Evolutionary conservation across 2,113 vertebrate species (phyloP), one percentile per base, ranked within the genome.

Genomic region (Phyllostomus hastatus): DNA sequence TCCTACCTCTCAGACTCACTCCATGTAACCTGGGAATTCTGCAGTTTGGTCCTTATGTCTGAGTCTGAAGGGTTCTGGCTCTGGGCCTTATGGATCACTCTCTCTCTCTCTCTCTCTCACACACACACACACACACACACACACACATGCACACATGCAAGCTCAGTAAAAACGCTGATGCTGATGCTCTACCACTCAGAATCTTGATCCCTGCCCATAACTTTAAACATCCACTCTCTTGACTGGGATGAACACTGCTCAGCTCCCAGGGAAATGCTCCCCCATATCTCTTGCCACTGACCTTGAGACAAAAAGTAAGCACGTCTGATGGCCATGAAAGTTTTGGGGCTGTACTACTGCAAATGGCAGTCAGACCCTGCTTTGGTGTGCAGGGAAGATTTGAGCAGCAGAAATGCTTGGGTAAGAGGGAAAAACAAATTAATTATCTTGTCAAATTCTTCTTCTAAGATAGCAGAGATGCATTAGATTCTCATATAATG

Each of bases 271-370:
- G 72, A 80, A 80, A 22, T 16, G 59, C 48, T 67, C 24, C 16
- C 10, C 19, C 24, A 16, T 9, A 15, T 61, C 41, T 91, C 73
- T 80, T 38, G 2, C 48, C 35, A 24, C 15, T 91, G 31, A 66
- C 46, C 50, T 59, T 92, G 50, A 52, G 88, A 46, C 46, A 35
- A 43, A 66, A 46, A 38, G 15, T 46, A 46, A 43, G 9, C 0
- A 0, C 6, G 0, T 33, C 7, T 72, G 59, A 75, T n/a, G 33
- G 10, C 12, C 4, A 0, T 8, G 20, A 43, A 57, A 28, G 50
- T 46, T 67, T 81, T 22, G 4, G 75, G 67, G 17, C 33, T 38
- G 4, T 16, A n/a, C 7, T 4, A n/a, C 24, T 90, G 54, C 28
- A 43, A 33, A 31, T 12, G 26, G 70, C 38, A 59, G 54, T 61